Base-by-base conservation (phyloP, 2,113 vertebrate species). In the Menura novaehollandiae region DNA sequence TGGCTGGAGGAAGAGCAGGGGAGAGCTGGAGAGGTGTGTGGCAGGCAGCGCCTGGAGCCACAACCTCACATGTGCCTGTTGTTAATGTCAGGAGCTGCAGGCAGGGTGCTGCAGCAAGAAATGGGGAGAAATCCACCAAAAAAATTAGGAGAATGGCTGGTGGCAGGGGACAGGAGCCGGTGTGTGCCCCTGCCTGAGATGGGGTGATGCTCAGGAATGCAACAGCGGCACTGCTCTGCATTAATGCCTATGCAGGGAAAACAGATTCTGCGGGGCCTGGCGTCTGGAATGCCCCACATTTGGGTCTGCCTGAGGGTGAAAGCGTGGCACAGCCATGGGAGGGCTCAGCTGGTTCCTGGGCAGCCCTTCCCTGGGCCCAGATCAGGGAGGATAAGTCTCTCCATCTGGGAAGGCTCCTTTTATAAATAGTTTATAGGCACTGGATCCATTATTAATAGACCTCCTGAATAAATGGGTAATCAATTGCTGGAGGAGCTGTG, bases 1-100 rank as follows among this genome's bases (percentile, higher is more conserved):
- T 97, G 92, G 97, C 98, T 98, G 92, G n/a, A 80, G 95, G 28
- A 55, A 91, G 66, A 88, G 47, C 33, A 26, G 2, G 41, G 18
- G 49, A 41, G 51, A 67, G 39, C 33, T 73, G 75, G 33, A 44
- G 46, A 37, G 27, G 17, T 49, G 41, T 3, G 6, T 1, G 1
- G 20, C 0, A 1, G 35, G 53, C 1, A 3, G 14, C 10, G 35
- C 7, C 1, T 2, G 4, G 15, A 51, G 33, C n/a, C n/a, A 11
- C 0, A 0, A 17, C 55, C 27, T 60, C 13, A 2, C 13, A 3
- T 0, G 23, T 11, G 7, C n/a, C 13, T 1, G 2, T 22, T 19
- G 26, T 41, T 53, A 19, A 22, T 6, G 30, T 37, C 56, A n/a
- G 0, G 8, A 55, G 39, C 52, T 4, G 9, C 60, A 49, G 78